phyloP scores from a whole-genome alignment of 2,888 invertebrate genomes.

The Parnassius apollo region DNA sequence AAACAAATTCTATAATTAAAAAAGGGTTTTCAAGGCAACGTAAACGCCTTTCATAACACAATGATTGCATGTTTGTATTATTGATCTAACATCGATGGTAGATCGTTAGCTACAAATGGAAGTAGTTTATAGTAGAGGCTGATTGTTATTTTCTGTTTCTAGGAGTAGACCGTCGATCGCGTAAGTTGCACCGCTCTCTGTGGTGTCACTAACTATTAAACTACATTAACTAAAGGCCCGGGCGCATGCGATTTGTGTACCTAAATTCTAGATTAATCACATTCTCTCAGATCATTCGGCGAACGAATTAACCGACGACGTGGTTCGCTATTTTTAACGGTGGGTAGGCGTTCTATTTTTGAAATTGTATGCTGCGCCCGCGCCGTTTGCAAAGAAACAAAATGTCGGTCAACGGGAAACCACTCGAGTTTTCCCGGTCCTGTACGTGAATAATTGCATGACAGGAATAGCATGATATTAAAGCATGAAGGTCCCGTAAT shows the following conservation, averaged over 20 bases:
- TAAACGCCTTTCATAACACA: too few relatives aligned
- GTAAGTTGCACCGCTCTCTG: slow-evolving; percentile 81
- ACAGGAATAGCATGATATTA: slow-evolving; percentile 52
- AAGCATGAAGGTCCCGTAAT: slow-evolving; percentile 52
- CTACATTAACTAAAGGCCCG: slow-evolving; percentile 68
- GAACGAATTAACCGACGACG: slow-evolving; percentile 49
- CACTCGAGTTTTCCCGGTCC: slow-evolving; percentile 47
- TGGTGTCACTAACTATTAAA: slow-evolving; percentile 76
- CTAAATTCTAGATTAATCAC: slow-evolving; percentile 47
- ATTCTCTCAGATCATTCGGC: slow-evolving; percentile 52
- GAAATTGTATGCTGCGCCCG: slow-evolving; percentile 66
- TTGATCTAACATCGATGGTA: slow-evolving; percentile 13
- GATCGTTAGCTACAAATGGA: slow-evolving; percentile 27
- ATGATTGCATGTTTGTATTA: not conserved
- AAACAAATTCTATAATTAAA: too few relatives aligned
- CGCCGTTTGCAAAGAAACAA: slow-evolving; percentile 62
- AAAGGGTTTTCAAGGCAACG: not conserved
- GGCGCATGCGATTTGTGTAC: slow-evolving; percentile 55
- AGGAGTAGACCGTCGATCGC: slow-evolving; percentile 82
- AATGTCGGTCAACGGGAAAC: slow-evolving; percentile 69
- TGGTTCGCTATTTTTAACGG: slow-evolving; percentile 63
- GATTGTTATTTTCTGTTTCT: slow-evolving; percentile 81
- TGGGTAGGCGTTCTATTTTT: slow-evolving; percentile 70
- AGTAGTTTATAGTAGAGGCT: slow-evolving; percentile 59
- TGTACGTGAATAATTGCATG: slow-evolving; percentile 61